Percentiles rank a stretch among this genome's conserved stretches.
phyloP scores from a whole-genome alignment of 30 jellyfish, hydroid and myxozoan species.

The Haliclystus octoradiatus region DNA sequence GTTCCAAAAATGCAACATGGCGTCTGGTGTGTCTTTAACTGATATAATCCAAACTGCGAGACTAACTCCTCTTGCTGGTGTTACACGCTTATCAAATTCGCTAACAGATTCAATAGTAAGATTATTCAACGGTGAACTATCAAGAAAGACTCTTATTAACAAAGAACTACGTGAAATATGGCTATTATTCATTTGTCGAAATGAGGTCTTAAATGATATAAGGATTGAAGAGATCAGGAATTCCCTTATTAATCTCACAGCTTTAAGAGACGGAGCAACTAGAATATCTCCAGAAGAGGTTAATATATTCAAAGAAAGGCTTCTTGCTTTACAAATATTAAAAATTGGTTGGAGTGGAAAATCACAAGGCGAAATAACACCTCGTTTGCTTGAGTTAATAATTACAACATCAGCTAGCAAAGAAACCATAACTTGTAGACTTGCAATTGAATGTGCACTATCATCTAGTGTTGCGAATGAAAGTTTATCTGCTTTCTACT shows the following conservation, averaged over 20 bases:
- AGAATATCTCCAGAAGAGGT: neutral
- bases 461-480: neutral
- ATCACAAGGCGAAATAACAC: too few species aligned
- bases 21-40: neutral
- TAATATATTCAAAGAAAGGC: neutral
- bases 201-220: neutral
- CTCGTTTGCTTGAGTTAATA: neutral
- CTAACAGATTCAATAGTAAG: neutral
- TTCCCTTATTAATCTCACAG: neutral
- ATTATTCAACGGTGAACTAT: neutral
- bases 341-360: too few species aligned
- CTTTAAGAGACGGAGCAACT: neutral
- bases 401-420: neutral
- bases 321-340: neutral
- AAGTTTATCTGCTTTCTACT: neutral
- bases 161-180: neutral
- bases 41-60: neutral
- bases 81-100: neutral
- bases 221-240: neutral
- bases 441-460: neutral
- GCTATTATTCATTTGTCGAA: neutral
- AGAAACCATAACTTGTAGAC: neutral
- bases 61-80: neutral
- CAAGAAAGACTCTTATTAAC: neutral
- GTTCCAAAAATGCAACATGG: too few species aligned